Evolutionary conservation across 2,888 invertebrate species (phyloP).

Genomic region (Cheilosia impressa): DNA sequence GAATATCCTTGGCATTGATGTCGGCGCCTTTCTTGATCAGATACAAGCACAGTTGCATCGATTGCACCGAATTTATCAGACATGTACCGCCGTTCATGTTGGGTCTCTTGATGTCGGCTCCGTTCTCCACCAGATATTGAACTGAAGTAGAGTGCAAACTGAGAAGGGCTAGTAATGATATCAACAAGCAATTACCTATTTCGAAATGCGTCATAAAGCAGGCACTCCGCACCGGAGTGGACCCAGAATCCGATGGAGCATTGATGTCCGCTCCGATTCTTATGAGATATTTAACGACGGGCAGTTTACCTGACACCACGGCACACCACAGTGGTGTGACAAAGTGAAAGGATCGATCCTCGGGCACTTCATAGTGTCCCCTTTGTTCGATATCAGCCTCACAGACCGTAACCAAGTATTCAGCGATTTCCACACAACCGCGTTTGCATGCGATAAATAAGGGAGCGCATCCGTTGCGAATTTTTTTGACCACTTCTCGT

Average conservation of each 20-base stretch:
- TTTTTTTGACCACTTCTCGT: conserved; percentile 88
- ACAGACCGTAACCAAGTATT: conserved; percentile 93
- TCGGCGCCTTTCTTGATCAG: conserved; percentile 91
- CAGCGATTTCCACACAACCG: conserved; percentile 92
- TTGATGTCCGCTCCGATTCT: conserved; percentile 92
- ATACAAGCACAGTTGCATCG: conserved; percentile 91
- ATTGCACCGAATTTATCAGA: conserved; percentile 96
- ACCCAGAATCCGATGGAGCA: conserved; percentile 93
- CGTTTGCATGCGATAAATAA: conserved; percentile 88
- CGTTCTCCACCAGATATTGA: conserved; percentile 89
- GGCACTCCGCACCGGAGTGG: conserved; percentile 94
- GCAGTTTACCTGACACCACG: conserved; percentile 92
- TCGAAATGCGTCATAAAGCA: conserved; percentile 96
- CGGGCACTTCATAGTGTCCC: conserved; percentile 92
- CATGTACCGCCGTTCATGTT: conserved; percentile 97
- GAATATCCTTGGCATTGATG: conserved; percentile 94
- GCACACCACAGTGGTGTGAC: conserved; percentile 97
- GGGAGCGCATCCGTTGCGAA: conserved; percentile 91
- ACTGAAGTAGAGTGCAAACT: conserved; percentile 83
- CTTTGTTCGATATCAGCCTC: conserved; percentile 93
- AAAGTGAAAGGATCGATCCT: conserved; percentile 89
- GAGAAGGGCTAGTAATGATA: background rate
- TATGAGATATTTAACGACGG: conserved; percentile 90
- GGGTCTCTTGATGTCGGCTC: conserved; percentile 92
- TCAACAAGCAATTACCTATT: conserved; percentile 83